phyloP scores from a whole-genome alignment of 2,797 vertebrate genomes.

The Amphiprion clarkii region DNA sequence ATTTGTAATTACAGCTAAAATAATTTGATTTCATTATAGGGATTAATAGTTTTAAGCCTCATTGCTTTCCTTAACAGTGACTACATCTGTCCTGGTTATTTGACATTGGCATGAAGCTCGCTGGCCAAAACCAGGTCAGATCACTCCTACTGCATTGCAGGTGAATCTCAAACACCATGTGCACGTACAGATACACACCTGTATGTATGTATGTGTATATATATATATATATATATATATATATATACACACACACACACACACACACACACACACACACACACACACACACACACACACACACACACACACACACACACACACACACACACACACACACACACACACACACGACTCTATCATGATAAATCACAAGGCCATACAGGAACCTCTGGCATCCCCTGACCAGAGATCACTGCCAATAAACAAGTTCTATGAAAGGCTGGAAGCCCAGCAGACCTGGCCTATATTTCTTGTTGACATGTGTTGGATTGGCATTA shows the following conservation, averaged over 20 bases:
- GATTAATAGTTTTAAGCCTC: background rate
- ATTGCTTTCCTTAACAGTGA: background rate
- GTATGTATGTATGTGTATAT: background rate
- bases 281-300: background rate
- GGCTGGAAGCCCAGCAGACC: constrained; percentile 65
- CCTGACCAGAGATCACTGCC: constrained; percentile 46
- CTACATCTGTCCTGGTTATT: constrained; percentile 51
- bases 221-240: too few species aligned
- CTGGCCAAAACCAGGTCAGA: constrained; percentile 61
- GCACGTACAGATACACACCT: background rate
- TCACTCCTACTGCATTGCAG: constrained; percentile 68
- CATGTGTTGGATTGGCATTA: constrained; percentile 59
- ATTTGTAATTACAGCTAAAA: background rate
- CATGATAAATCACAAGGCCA: constrained; percentile 35
- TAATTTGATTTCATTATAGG: background rate
- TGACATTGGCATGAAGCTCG: constrained; percentile 60
- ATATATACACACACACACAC: too few species aligned
- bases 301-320: background rate
- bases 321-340: constrained; percentile 15
- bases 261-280: too few species aligned
- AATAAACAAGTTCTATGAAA: constrained; percentile 66
- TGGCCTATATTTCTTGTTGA: constrained; percentile 69
- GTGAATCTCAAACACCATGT: constrained; percentile 31
- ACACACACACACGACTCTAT: background rate
- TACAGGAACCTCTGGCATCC: constrained; percentile 55